Evolutionary conservation across 2,888 invertebrate genomes (phyloP).

Genomic region (Meghimatium bilineatum): DNA sequence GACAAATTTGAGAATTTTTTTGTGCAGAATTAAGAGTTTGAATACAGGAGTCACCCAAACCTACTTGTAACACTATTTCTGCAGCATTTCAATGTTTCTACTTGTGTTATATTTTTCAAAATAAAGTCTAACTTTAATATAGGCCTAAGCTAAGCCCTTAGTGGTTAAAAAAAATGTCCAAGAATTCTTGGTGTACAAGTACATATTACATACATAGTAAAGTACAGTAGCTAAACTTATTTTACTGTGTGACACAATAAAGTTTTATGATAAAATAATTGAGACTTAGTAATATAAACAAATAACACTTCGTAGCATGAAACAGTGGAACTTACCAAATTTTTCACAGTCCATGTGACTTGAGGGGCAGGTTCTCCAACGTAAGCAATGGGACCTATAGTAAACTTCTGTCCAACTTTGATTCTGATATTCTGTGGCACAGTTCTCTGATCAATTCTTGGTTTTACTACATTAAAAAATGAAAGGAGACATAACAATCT

Average conservation of each 20-base stretch:
- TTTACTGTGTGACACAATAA: background rate
- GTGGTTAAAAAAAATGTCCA: too few relatives aligned
- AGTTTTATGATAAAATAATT: background rate
- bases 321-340: slow-evolving; percentile 60
- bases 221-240: background rate
- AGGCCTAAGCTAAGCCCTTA: too few relatives aligned
- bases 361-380: slow-evolving; percentile 98
- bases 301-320: background rate
- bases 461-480: slow-evolving; percentile 86
- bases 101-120: too few relatives aligned
- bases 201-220: background rate
- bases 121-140: too few relatives aligned
- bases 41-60: too few relatives aligned
- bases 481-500: background rate
- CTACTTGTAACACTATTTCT: too few relatives aligned
- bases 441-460: slow-evolving; percentile 94
- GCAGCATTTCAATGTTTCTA: too few relatives aligned
- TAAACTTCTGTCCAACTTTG: slow-evolving; percentile 96
- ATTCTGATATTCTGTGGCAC: slow-evolving; percentile 89
- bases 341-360: slow-evolving; percentile 86
- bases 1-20: too few relatives aligned
- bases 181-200: too few relatives aligned
- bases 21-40: too few relatives aligned
- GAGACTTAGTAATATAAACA: too few relatives aligned
- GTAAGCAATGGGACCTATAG: slow-evolving; percentile 91